Evolutionary conservation across 2,797 vertebrate genomes (phyloP).

Genomic region (Alosa sapidissima): DNA sequence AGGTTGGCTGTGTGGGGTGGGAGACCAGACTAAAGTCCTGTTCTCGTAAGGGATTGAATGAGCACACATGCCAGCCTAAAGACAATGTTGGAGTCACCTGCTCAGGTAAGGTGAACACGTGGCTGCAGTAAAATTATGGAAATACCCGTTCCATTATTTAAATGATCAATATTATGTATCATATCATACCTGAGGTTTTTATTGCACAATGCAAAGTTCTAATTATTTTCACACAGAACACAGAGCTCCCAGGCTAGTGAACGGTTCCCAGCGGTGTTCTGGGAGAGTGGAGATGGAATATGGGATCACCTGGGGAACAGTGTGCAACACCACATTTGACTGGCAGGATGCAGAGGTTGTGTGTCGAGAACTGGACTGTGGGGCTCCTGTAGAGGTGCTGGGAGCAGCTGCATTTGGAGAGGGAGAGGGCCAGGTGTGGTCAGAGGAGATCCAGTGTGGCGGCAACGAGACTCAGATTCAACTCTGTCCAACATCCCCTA

Average conservation of each 20-base stretch:
- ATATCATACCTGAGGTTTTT: not conserved
- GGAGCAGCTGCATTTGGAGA: slow-evolving; percentile 55
- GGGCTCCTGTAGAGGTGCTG: slow-evolving; percentile 54
- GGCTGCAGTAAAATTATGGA: too few species aligned
- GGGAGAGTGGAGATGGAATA: slow-evolving; percentile 20
- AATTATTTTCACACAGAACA: not conserved
- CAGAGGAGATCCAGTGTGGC: not conserved
- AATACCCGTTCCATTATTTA: not conserved
- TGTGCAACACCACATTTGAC: slow-evolving; percentile 69
- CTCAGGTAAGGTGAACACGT: slow-evolving; percentile 35
- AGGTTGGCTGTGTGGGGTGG: not conserved
- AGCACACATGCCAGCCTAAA: not conserved
- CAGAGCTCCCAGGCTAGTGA: slow-evolving; percentile 29
- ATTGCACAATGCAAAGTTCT: not conserved
- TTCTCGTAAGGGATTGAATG: not conserved
- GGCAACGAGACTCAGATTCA: not conserved
- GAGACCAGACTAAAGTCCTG: not conserved
- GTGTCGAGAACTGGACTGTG: slow-evolving; percentile 69
- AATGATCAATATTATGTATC: not conserved
- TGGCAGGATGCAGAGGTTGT: slow-evolving; percentile 67
- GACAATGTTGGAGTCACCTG: slow-evolving; percentile 11
- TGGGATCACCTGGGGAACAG: not conserved
- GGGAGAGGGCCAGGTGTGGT: slow-evolving; percentile 44
- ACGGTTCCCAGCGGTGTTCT: slow-evolving; percentile 39
- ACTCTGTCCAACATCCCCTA: slow-evolving; percentile 22